Base-by-base conservation (phyloP, 1,140 invertebrate species). In the Cardiocondyla obscurior region DNA sequence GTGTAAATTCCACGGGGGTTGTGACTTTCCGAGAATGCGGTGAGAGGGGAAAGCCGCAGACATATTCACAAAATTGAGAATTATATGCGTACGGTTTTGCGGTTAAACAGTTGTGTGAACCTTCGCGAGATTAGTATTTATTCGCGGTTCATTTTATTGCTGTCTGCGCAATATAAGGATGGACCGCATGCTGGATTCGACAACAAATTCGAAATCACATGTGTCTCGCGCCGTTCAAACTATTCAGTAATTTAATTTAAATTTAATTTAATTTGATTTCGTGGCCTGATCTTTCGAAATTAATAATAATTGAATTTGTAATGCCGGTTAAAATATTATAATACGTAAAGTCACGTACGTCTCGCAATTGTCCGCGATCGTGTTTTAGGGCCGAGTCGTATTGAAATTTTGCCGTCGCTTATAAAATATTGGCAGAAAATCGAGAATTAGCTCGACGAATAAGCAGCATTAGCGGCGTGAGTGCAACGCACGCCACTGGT, bases 1-100 rank as follows among this genome's bases (percentile, higher is more conserved):
- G 53, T 65, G 74, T 87, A 87, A 87, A 87, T 87, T 86, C 74
- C 74, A 51, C 14, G 10, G 74, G 22, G 62, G 62, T 69, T 79
- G 74, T 42, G 69, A 87, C 64, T 72, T 70, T 53, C 3, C 25
- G 53, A 25, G 30, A 19, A 42, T 28, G 53, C 28, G n/a, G 22
- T n/a, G n/a, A 12, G 58, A 42, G 51, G 55, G 67, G 33, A 44
- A 82, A 82, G 53, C 67, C 46, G 42, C 39, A 6, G 53, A 42
- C 46, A 64, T 79, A 67, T 67, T 69, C 46, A 30, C 46, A 53
- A 79, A 67, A 79, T 79, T 79, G 62, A 69, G 74, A 79, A 79
- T 79, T 77, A 77, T 77, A 77, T 39, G 33, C 33, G 60, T 39
- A 64, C 62, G 39, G 36, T 67, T 42, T 69, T 53, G 62, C 46